Percentiles rank a stretch among this genome's conserved stretches.
Conservation (phyloP, 2,888 invertebrate genomes). For the Dasypolia templi region DNA sequence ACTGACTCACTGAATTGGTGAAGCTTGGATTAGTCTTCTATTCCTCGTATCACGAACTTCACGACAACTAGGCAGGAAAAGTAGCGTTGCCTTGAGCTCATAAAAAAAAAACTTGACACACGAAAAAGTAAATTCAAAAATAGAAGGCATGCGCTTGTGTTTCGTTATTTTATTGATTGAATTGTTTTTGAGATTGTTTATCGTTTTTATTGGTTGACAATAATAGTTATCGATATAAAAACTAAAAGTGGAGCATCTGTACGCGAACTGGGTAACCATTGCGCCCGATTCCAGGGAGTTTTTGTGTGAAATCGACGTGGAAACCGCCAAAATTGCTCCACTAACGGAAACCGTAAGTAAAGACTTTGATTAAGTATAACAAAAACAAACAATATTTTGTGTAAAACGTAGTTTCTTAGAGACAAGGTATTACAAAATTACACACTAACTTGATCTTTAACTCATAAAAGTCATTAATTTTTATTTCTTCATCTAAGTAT, state of each 20-base stretch:
- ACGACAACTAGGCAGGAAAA: conserved; percentile 41
- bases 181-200: conserved; percentile 2
- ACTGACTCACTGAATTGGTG: conserved; percentile 68
- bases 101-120: conserved; percentile 8
- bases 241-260: conserved; percentile 81
- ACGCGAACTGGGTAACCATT: conserved; percentile 78
- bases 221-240: conserved; percentile 39
- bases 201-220: conserved; percentile 21
- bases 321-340: conserved; percentile 86
- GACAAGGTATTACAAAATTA: neutral
- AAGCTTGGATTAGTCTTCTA: conserved; percentile 64
- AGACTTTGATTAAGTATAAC: neutral
- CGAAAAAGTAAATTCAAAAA: conserved; percentile 26
- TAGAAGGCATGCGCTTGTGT: conserved; percentile 9
- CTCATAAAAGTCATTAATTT: too few relatives aligned
- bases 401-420: too few relatives aligned
- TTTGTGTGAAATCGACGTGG: conserved; percentile 80
- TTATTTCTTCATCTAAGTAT: too few relatives aligned
- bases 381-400: neutral
- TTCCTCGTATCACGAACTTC: conserved; percentile 52
- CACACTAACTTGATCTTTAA: neutral
- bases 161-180: neutral
- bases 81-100: neutral
- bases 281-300: conserved; percentile 79
- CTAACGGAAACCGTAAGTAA: conserved; percentile 84